These are phyloP conservation scores for Phalacrocorax carbo DNA, from an alignment of 2,113 vertebrate genomes.

Conservation along the genomic window DNA sequence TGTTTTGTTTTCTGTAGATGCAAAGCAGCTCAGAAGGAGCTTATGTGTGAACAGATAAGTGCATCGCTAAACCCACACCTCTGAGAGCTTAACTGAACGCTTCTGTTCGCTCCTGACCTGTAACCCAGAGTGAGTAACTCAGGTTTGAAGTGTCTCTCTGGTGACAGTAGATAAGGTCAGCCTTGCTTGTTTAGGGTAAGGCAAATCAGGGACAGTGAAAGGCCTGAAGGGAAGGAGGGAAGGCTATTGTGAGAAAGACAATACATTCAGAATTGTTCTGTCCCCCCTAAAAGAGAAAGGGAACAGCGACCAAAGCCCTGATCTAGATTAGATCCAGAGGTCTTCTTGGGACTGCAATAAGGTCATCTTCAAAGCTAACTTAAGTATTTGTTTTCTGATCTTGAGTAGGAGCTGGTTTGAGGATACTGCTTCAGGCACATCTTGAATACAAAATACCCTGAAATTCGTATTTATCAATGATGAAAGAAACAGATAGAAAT, in stretches of 20 bases:
- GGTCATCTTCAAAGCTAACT: slow-evolving; percentile 17
- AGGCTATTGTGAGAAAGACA: neutral
- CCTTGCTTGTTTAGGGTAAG: neutral
- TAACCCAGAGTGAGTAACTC: neutral
- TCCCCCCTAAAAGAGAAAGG: slow-evolving; percentile 2
- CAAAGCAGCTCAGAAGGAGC: neutral
- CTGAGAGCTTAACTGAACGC: neutral
- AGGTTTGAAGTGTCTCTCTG: neutral
- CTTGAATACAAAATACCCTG: neutral
- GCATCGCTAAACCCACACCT: neutral
- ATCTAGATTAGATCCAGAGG: slow-evolving; percentile 40
- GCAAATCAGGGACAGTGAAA: neutral
- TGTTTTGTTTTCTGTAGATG: neutral
- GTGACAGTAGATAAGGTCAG: slow-evolving; percentile 7
- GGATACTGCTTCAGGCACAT: neutral
- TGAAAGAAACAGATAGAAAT: neutral
- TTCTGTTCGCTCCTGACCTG: neutral
- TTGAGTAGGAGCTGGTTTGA: neutral
- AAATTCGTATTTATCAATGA: neutral
- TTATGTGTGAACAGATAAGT: neutral
- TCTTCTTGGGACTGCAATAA: neutral
- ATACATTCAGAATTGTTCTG: neutral
- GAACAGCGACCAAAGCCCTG: neutral
- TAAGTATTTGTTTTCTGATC: neutral
- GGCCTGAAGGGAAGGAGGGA: slow-evolving; percentile 40